These are phyloP conservation scores for Eupsilia transversa DNA, from an alignment of 2,888 invertebrate genomes.

Conservation along the genomic window DNA sequence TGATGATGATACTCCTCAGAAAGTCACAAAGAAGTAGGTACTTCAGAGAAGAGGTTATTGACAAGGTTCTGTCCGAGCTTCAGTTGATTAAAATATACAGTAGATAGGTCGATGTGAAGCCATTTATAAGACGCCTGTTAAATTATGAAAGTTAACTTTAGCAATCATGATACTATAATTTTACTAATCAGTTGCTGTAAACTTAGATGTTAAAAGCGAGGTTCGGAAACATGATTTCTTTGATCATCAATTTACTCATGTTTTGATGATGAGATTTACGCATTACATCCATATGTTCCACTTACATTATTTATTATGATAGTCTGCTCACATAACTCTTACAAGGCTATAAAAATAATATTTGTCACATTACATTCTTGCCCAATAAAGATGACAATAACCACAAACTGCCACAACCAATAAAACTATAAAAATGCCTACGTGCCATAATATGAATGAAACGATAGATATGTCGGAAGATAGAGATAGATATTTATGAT, in stretches of 20 bases:
- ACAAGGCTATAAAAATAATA: slow-evolving; percentile 31
- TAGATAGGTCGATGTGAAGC: slow-evolving; percentile 9
- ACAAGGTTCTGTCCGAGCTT: neutral
- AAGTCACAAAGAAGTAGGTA: neutral
- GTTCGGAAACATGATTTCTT: neutral
- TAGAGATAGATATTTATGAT: slow-evolving; percentile 1
- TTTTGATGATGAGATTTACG: neutral
- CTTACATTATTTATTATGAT: neutral
- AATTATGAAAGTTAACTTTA: neutral
- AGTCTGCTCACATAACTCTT: slow-evolving; percentile 17
- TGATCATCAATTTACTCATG: neutral
- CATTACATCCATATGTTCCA: neutral
- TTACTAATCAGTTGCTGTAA: neutral
- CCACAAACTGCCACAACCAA: slow-evolving; percentile 47
- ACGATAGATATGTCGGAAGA: slow-evolving; percentile 16
- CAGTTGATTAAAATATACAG: slow-evolving; percentile 15
- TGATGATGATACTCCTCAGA: neutral
- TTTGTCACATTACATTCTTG: slow-evolving; percentile 25
- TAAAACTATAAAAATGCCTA: slow-evolving; percentile 41
- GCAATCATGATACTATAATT: neutral
- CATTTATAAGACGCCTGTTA: neutral
- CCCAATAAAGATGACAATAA: slow-evolving; percentile 45
- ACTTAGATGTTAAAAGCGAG: neutral
- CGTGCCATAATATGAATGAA: slow-evolving; percentile 19
- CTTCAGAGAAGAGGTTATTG: neutral